These are phyloP conservation scores for Camelus bactrianus DNA, from an alignment of 2,113 vertebrate species.

Conservation along the genomic window DNA sequence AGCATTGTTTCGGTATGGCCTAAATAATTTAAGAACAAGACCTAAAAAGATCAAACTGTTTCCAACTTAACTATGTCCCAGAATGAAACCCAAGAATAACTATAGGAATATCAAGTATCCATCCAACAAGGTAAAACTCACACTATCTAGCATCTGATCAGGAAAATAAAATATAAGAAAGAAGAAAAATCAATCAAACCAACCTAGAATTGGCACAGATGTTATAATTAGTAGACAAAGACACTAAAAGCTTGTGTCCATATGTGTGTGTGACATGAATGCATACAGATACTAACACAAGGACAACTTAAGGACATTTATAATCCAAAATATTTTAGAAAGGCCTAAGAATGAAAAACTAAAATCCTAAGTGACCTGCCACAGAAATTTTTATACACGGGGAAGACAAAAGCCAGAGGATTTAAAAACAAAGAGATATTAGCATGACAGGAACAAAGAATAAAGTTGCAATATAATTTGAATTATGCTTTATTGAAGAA, in stretches of 20 bases:
- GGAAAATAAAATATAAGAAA: neutral
- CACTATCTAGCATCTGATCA: neutral
- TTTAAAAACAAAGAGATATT: neutral
- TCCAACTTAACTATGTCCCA: neutral
- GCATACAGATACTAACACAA: neutral
- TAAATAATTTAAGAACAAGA: neutral
- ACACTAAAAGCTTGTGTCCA: neutral
- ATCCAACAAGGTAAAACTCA: neutral
- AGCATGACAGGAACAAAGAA: neutral
- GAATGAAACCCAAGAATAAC: conserved; percentile 12
- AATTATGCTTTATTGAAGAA: neutral
- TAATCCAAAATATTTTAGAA: conserved; percentile 1
- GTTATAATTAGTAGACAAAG: neutral
- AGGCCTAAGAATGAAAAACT: neutral
- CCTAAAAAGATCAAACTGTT: neutral
- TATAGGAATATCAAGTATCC: neutral
- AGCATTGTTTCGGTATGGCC: neutral
- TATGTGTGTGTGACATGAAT: neutral
- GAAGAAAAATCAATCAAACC: neutral
- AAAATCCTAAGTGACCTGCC: neutral
- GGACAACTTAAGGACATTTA: neutral
- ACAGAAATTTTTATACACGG: neutral
- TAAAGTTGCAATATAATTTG: neutral
- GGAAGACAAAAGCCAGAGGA: neutral
- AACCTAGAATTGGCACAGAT: neutral